Evolutionary conservation across 2,113 vertebrate species (phyloP).

Genomic region (Morone saxatilis): DNA sequence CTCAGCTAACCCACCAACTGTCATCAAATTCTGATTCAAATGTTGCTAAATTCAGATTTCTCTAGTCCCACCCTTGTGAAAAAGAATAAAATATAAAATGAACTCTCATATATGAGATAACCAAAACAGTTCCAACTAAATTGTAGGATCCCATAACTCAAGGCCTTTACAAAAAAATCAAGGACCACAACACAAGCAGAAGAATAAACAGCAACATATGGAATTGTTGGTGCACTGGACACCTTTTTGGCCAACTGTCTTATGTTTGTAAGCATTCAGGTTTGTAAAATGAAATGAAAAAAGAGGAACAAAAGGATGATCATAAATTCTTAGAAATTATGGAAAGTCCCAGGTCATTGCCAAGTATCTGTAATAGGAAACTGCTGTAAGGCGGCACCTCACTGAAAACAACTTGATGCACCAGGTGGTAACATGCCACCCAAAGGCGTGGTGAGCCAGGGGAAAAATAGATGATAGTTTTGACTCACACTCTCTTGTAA

Average conservation of each 20-base stretch:
- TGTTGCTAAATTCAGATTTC: too few species aligned
- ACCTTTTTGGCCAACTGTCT: background rate
- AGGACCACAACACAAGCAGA: background rate
- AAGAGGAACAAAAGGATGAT: background rate
- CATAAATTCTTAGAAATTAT: background rate
- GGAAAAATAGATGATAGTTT: background rate
- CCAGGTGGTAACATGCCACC: background rate
- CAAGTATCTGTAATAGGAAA: background rate
- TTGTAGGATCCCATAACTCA: too few species aligned
- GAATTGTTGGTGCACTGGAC: background rate
- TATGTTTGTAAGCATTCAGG: background rate
- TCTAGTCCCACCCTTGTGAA: too few species aligned
- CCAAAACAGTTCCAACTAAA: too few species aligned
- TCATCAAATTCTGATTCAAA: background rate
- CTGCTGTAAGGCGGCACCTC: background rate
- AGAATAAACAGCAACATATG: background rate
- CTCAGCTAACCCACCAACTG: too few species aligned
- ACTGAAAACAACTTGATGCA: background rate
- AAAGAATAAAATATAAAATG: too few species aligned
- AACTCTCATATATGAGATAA: too few species aligned
- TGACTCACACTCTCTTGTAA: constrained; percentile 85
- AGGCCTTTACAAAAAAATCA: background rate
- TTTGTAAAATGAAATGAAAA: background rate
- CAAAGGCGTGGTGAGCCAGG: background rate
- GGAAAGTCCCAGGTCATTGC: constrained; percentile 6